These are phyloP conservation scores for Micrastur ruficollis DNA, from an alignment of 2,797 vertebrate genomes.

Conservation along the genomic window DNA sequence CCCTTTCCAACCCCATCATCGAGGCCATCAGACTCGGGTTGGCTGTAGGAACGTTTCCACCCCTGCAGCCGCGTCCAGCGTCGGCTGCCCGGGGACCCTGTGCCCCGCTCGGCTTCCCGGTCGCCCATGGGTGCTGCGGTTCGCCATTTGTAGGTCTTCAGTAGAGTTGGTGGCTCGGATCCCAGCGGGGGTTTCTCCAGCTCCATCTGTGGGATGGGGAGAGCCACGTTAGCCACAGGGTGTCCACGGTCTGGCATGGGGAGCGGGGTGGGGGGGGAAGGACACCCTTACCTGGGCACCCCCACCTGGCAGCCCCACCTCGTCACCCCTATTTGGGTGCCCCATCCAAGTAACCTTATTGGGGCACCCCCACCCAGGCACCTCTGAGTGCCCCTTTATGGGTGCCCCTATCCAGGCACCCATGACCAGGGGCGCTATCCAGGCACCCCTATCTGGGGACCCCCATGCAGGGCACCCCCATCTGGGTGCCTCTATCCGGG, in stretches of 20 bases:
- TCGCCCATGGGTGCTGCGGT: constrained; percentile 66
- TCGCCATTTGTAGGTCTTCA: constrained; percentile 86
- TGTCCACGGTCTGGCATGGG: not conserved
- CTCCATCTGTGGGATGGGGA: not conserved
- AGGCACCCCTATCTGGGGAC: too few relatives aligned
- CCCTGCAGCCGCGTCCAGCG: constrained; percentile 82
- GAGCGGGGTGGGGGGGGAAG: not conserved
- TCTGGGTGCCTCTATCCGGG: too few relatives aligned
- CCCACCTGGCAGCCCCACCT: too few relatives aligned
- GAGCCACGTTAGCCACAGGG: fast-evolving
- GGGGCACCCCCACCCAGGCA: not conserved
- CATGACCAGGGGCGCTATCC: not conserved
- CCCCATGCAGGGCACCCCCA: not conserved
- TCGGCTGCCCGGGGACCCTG: constrained; percentile 9
- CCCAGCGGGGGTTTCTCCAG: not conserved
- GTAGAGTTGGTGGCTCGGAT: constrained; percentile 38
- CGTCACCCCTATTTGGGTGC: not conserved
- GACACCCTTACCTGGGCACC: not conserved
- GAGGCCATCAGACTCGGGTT: constrained; percentile 27
- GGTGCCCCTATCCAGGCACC: not conserved
- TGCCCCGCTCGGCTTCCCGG: constrained; percentile 21
- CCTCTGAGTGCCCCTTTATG: too few relatives aligned
- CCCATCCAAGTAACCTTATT: not conserved
- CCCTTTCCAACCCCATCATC: not conserved
- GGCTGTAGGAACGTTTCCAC: constrained; percentile 82